These are phyloP conservation scores for Sebastes oblongus DNA, from an alignment of 2,797 vertebrate genomes.

Conservation along the genomic window DNA sequence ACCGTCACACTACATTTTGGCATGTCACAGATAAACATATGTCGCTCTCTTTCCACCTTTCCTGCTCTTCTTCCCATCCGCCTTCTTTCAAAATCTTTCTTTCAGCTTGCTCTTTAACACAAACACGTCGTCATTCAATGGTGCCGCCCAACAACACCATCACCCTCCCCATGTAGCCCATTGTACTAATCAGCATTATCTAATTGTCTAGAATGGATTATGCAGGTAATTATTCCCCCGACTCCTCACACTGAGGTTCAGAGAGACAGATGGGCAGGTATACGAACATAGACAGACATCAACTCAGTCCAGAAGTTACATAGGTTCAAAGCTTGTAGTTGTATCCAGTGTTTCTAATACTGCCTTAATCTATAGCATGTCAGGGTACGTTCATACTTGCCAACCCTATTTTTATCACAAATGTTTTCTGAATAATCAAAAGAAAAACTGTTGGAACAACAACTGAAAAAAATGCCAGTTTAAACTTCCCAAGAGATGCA, in stretches of 20 bases:
- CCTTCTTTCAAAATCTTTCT: neutral
- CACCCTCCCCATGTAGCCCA: constrained; percentile 62
- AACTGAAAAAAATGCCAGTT: neutral
- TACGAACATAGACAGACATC: constrained; percentile 22
- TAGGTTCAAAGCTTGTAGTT: neutral
- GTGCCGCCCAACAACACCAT: constrained; percentile 10
- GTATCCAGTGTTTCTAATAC: neutral
- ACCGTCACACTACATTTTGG: neutral
- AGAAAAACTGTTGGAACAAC: neutral
- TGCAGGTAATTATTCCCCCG: constrained; percentile 78
- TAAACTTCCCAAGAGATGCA: neutral
- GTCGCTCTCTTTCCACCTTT: neutral
- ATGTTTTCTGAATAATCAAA: neutral
- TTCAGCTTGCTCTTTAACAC: constrained; percentile 4
- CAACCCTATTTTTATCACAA: neutral
- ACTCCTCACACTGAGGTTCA: constrained; percentile 48
- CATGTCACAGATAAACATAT: neutral
- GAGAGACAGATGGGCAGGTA: constrained; percentile 42
- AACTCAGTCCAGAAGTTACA: neutral
- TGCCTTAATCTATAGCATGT: neutral
- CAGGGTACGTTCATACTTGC: neutral
- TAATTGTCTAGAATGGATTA: constrained; percentile 79
- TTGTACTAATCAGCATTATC: constrained; percentile 79
- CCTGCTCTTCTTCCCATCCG: neutral
- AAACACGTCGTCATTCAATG: constrained; percentile 1